Conservation (phyloP, 1,140 invertebrate species). For the Temnothorax longispinosus region DNA sequence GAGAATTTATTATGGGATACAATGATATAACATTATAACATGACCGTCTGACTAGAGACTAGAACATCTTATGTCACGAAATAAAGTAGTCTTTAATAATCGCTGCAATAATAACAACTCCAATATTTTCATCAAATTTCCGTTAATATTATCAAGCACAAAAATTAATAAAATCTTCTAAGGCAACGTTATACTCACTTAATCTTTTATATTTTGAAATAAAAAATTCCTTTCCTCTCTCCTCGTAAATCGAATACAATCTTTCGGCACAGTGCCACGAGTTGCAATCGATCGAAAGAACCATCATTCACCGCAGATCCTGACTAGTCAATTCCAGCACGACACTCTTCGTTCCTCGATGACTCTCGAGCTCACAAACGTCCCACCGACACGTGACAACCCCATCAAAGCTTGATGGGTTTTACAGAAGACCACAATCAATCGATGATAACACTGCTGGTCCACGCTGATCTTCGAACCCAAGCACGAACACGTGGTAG, state of each 20-base stretch:
- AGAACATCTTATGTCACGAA: background rate
- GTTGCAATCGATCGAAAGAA: slow-evolving; percentile 50
- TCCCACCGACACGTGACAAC: slow-evolving; percentile 57
- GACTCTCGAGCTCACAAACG: slow-evolving; percentile 51
- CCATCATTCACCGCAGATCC: slow-evolving; percentile 41
- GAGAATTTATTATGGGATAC: slow-evolving; percentile 17
- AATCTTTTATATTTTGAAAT: slow-evolving; percentile 14
- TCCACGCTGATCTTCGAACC: slow-evolving; percentile 42
- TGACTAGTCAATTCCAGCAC: slow-evolving; percentile 49
- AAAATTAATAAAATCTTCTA: background rate
- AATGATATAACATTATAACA: too few species aligned
- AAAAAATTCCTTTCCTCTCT: background rate
- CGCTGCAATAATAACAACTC: background rate
- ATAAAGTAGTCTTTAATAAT: background rate
- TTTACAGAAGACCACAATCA: slow-evolving; percentile 61
- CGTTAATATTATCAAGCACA: background rate
- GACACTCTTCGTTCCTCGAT: slow-evolving; percentile 51
- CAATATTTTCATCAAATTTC: background rate
- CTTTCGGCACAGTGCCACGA: slow-evolving; percentile 16
- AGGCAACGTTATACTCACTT: slow-evolving; percentile 9
- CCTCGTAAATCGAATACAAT: slow-evolving; percentile 24
- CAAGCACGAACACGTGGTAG: slow-evolving; percentile 43
- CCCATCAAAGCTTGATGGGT: slow-evolving; percentile 58
- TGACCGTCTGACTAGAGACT: background rate
- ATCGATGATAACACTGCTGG: slow-evolving; percentile 51